These are phyloP conservation scores for Drosophila orena DNA, from an alignment of 1,140 invertebrate genomes.

Conservation along the genomic window DNA sequence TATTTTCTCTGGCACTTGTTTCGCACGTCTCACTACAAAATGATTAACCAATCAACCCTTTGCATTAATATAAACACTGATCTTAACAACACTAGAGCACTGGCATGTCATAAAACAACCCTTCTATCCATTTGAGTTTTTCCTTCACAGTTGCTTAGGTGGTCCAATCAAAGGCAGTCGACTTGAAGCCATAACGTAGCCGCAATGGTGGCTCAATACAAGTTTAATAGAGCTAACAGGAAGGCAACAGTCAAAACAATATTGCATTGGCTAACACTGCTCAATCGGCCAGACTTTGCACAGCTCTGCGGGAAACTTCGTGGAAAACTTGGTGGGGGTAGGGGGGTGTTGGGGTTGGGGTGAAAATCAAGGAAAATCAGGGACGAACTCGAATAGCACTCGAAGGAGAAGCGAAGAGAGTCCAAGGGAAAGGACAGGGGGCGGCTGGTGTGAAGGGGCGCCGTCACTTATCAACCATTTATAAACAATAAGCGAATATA, in stretches of 20 bases:
- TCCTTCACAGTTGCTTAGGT: slow-evolving; percentile 1
- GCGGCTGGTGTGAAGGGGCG: slow-evolving; percentile 17
- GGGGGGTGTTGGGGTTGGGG: too few species aligned
- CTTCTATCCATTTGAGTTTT: background rate
- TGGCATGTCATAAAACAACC: too few species aligned
- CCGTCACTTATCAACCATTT: slow-evolving; percentile 80
- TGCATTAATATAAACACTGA: too few species aligned
- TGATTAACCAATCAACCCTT: too few species aligned
- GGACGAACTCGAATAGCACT: slow-evolving; percentile 28
- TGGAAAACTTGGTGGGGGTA: too few species aligned
- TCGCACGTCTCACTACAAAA: too few species aligned
- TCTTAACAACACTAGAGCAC: background rate
- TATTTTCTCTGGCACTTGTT: too few species aligned
- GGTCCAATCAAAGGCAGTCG: slow-evolving; percentile 31
- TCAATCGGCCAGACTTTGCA: slow-evolving; percentile 32
- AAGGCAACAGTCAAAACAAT: slow-evolving; percentile 41
- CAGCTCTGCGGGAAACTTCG: slow-evolving; percentile 3
- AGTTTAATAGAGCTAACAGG: slow-evolving; percentile 33
- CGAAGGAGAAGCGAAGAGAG: slow-evolving; percentile 1
- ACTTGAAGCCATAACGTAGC: slow-evolving; percentile 20
- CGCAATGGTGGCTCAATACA: slow-evolving; percentile 22
- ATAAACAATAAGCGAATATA: slow-evolving; percentile 82
- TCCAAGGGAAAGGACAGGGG: background rate
- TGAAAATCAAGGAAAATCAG: slow-evolving; percentile 19
- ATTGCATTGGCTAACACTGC: slow-evolving; percentile 32